Evolutionary conservation across 2,797 vertebrate species (phyloP), one percentile per base, ranked within the genome.

Genomic region (Acropternis orthonyx): DNA sequence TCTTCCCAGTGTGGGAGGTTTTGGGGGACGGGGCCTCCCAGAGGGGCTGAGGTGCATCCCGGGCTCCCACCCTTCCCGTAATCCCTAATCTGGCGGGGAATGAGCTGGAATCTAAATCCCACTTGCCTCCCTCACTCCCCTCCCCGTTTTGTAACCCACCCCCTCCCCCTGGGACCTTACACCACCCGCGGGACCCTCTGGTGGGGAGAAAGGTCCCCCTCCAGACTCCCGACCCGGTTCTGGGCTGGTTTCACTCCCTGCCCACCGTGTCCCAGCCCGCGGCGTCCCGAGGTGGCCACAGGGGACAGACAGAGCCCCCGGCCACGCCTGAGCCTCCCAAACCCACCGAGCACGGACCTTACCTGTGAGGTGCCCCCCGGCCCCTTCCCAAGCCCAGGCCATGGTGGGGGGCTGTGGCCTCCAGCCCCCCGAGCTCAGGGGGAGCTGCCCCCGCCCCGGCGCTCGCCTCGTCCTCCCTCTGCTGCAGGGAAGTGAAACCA

Each of bases 221-320:
- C 44, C 15, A 4, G 5, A 2, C n/a, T 46, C 44, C 15, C 4
- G 5, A 2, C 26, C 23, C 7, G 0, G 1, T 28, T 30, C 32
- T 4, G 9, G 28, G 56, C 37, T 19, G 32, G 9, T 72, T 46
- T 27, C 30, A 1, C 44, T 22, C 10, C 13, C 37, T 4, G 12
- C 34, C 14, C 55, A 43, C 27, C 13, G 1, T 4, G 26, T 13
- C 36, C 4, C 67, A 16, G 30, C 5, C 55, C 51, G 6, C 4
- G 2, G 34, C 9, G 27, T 30, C 51, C 51, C 51, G 15, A 18
- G 91, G 27, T 1, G 27, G 34, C 14, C 17, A 1, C 49, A 2
- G 46, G 15, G 56, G 16, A 7, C 55, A 7, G 27, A 26, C 56
- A 14, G 9, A 39, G 11, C 46, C 10, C 37, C 34, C 6, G 6